phyloP scores from a whole-genome alignment of 2,888 invertebrate species.

The Heliconius aoede region DNA sequence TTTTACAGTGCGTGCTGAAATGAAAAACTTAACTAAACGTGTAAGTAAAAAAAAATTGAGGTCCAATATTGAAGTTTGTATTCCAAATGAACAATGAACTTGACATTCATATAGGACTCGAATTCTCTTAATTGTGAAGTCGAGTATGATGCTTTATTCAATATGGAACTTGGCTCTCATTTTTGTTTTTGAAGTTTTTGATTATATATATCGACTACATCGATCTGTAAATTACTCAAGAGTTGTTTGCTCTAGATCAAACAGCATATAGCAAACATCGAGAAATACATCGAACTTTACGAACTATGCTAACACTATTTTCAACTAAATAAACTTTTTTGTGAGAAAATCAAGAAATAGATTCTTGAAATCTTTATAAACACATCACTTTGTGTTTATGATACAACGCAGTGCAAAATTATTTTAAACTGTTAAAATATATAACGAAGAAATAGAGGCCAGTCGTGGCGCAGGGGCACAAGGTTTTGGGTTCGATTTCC shows the following conservation, averaged over 20 bases:
- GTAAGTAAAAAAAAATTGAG: no score
- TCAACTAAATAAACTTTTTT: background rate
- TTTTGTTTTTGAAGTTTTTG: background rate
- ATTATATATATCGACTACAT: background rate
- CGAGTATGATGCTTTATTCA: background rate
- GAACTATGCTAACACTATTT: background rate
- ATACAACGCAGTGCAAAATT: background rate
- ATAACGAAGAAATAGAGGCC: background rate
- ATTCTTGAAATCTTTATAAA: background rate
- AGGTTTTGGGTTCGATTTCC: no score
- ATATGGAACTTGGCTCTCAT: background rate
- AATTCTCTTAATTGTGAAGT: background rate
- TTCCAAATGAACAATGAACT: no score
- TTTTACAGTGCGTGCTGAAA: no score
- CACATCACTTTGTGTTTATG: background rate
- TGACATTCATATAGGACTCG: no score
- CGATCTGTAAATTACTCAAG: background rate
- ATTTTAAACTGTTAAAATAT: background rate
- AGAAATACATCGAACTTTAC: background rate
- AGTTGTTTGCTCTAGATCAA: background rate
- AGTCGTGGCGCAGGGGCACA: no score
- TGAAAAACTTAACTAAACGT: no score
- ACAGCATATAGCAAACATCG: background rate
- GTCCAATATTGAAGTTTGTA: background rate
- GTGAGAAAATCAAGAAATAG: background rate